Evolutionary conservation across 2,113 vertebrate genomes (phyloP), one percentile per base, ranked within the genome.

Genomic region (Pelecanus crispus): DNA sequence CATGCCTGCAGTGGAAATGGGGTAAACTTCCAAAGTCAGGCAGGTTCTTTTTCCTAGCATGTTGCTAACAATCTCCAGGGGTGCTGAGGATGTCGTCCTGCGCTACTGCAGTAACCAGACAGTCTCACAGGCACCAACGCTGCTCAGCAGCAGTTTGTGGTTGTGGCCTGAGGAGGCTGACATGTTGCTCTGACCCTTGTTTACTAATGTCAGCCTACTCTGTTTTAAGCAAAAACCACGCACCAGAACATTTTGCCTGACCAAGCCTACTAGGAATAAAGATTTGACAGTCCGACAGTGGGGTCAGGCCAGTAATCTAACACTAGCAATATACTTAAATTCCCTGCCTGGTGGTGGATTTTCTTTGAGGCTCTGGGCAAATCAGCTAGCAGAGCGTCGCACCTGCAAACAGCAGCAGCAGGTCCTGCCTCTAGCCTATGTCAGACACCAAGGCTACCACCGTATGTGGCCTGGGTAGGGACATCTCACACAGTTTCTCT

Each of bases 81-180:
- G 52, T 47, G 40, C 63, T 13, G n/a, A 26, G 42, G n/a, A 15
- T 1, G 6, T 24, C 26, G 16, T 9, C 29, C 53, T 19, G 40
- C 34, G 11, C 40, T 9, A 17, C 14, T 0, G 7, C 40, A 29
- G 18, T 2, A 17, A 18, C 15, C 11, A 4, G 29, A 6, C 19
- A 24, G 22, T 21, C n/a, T 34, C 18, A 6, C 44, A 21, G 31
- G 34, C 40, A 19, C 34, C n/a, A 26, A 13, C 16, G 16, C n/a
- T 13, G 3, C 11, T 42, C 42, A 7, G 42, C 42, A 24, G 38
- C 34, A 45, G 42, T 29, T 49, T 16, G 21, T 10, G 40, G 32
- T 11, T 21, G 28, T 32, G 44, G 31, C 52, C 40, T 26, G 72
- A 29, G 56, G 26, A 6, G 19, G 11, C 38, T 29, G 38, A 24